Evolutionary conservation across 2,113 vertebrate genomes (phyloP).

Genomic region (Antennarius striatus): DNA sequence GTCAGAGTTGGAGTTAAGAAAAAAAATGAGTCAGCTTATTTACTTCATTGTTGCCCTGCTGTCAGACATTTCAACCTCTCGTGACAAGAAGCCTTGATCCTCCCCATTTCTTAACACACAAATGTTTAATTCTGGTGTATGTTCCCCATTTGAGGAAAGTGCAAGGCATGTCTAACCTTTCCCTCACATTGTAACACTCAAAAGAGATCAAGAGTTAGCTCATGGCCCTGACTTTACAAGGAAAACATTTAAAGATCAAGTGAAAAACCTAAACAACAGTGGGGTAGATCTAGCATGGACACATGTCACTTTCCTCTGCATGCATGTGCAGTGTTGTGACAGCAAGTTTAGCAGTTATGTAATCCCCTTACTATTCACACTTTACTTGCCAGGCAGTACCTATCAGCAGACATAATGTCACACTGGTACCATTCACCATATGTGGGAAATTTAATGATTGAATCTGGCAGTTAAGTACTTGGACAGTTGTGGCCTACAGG

Average conservation of each 20-base stretch:
- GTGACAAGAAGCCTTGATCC: conserved; percentile 3
- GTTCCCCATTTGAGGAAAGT: conserved; percentile 44
- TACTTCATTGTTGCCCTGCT: neutral
- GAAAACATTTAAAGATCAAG: no score
- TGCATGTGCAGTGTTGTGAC: no score
- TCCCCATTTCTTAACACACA: conserved; percentile 16
- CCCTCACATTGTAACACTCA: conserved; percentile 64
- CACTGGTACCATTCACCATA: no score
- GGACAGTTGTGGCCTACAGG: no score
- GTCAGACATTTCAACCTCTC: neutral
- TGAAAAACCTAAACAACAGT: neutral
- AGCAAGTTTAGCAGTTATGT: no score
- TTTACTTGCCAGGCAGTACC: no score
- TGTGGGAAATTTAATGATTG: no score
- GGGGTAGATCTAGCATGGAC: neutral
- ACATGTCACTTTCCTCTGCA: no score
- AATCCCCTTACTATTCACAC: no score
- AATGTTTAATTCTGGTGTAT: conserved; percentile 42
- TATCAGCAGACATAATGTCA: no score
- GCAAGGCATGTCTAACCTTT: conserved; percentile 72
- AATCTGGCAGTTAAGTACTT: no score
- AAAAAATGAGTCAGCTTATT: neutral
- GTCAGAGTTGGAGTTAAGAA: neutral
- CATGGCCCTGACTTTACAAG: conserved; percentile 54
- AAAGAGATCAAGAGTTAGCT: conserved; percentile 20